Evolutionary conservation across 2,888 invertebrate species (phyloP).

Genomic region (Branchellion lobata): DNA sequence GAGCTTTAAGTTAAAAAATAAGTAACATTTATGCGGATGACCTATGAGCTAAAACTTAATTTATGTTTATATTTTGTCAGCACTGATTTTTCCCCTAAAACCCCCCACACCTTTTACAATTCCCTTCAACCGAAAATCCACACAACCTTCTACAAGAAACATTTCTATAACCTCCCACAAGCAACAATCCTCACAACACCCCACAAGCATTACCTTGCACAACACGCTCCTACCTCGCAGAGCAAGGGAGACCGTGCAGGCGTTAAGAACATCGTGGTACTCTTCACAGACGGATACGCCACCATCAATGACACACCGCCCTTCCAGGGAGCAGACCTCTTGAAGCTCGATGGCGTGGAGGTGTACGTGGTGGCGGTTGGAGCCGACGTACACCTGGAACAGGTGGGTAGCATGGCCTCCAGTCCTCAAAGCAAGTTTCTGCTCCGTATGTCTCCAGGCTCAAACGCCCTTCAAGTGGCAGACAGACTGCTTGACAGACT

Average conservation of each 20-base stretch:
- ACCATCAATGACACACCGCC: slow-evolving; percentile 30
- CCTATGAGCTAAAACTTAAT: too few species aligned
- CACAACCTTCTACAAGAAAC: too few species aligned
- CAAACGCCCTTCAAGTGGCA: background rate
- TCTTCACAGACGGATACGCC: slow-evolving; percentile 46
- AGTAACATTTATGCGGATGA: too few species aligned
- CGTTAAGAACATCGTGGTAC: slow-evolving; percentile 39
- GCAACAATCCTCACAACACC: too few species aligned
- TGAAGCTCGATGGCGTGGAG: slow-evolving; percentile 35
- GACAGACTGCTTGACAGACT: background rate
- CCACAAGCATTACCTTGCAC: too few species aligned
- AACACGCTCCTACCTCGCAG: too few species aligned
- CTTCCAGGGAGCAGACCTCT: slow-evolving; percentile 1
- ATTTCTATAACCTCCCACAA: too few species aligned
- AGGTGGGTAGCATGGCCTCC: slow-evolving; percentile 37
- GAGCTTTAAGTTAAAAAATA: background rate
- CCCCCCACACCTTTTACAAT: too few species aligned
- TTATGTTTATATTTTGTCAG: too few species aligned
- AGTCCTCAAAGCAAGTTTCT: slow-evolving; percentile 13
- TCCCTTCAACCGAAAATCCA: too few species aligned
- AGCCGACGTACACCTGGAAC: background rate
- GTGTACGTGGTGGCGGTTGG: slow-evolving; percentile 40
- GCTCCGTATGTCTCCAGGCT: background rate
- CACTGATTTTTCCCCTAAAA: too few species aligned
- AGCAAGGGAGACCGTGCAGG: slow-evolving; percentile 42